phyloP scores from a whole-genome alignment of 2,888 invertebrate genomes.

The Harmothoe impar region DNA sequence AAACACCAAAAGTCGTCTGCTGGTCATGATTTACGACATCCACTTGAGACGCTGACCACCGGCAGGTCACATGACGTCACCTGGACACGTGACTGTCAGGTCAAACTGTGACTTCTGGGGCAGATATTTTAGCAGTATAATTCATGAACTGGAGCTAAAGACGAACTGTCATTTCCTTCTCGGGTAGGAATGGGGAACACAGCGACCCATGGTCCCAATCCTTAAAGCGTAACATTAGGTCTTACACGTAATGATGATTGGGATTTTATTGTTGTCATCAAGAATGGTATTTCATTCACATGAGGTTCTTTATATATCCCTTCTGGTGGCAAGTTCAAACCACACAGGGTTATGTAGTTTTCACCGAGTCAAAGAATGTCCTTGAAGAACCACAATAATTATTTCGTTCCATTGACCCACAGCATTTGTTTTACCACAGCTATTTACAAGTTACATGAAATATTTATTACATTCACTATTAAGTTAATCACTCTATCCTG shows the following conservation, averaged over 20 bases:
- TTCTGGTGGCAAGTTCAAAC: too few species aligned
- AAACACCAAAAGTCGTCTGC: background rate
- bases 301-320: too few species aligned
- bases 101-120: slow-evolving; percentile 15
- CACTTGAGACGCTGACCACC: slow-evolving; percentile 41
- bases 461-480: too few species aligned
- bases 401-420: too few species aligned
- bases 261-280: too few species aligned
- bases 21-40: background rate
- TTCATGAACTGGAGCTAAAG: background rate
- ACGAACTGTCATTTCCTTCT: background rate
- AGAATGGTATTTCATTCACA: too few species aligned
- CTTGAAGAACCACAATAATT: too few species aligned
- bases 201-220: background rate
- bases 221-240: background rate
- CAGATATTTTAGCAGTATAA: background rate
- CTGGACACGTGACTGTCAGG: background rate
- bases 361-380: too few species aligned
- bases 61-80: background rate
- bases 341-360: too few species aligned
- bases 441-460: too few species aligned
- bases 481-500: too few species aligned
- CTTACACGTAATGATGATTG: background rate
- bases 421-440: too few species aligned
- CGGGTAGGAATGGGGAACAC: background rate